Conservation (phyloP, 2,113 vertebrate genomes). For the Lophochroa leadbeateri region DNA sequence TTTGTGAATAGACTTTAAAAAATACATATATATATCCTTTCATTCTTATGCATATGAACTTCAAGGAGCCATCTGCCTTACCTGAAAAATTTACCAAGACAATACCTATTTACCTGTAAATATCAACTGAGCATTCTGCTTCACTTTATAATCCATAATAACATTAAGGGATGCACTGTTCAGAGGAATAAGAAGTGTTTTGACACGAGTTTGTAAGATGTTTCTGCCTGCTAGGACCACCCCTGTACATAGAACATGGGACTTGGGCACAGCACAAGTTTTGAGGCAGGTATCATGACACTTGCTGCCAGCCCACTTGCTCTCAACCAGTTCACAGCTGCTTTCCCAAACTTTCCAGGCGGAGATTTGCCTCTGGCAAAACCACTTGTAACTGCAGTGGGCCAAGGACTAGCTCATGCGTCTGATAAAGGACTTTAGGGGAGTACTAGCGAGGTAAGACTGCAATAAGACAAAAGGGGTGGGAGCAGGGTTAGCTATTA, state of each 20-base stretch:
- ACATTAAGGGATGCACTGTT: accelerated
- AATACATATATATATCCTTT: not conserved
- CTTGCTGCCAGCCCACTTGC: not conserved
- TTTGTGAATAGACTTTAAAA: not conserved
- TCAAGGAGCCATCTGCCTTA: not conserved
- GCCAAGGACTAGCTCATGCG: not conserved
- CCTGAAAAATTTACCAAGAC: not conserved
- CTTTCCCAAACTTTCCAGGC: not conserved
- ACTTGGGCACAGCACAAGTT: not conserved
- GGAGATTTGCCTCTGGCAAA: not conserved
- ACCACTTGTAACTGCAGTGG: not conserved
- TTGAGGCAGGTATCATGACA: not conserved
- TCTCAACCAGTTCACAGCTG: not conserved
- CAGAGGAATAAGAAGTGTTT: not conserved
- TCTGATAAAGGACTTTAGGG: not conserved
- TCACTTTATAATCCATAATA: not conserved
- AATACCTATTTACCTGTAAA: not conserved
- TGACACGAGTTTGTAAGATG: not conserved
- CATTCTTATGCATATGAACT: not conserved
- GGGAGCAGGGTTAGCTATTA: not conserved
- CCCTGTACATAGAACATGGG: accelerated
- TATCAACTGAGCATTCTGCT: not conserved
- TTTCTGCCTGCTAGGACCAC: not conserved
- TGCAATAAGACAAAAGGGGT: not conserved
- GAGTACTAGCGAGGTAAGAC: accelerated